Evolutionary conservation across 2,888 invertebrate genomes (phyloP), one percentile per base, ranked within the genome.

Genomic region (Pharmacophagus antenor): DNA sequence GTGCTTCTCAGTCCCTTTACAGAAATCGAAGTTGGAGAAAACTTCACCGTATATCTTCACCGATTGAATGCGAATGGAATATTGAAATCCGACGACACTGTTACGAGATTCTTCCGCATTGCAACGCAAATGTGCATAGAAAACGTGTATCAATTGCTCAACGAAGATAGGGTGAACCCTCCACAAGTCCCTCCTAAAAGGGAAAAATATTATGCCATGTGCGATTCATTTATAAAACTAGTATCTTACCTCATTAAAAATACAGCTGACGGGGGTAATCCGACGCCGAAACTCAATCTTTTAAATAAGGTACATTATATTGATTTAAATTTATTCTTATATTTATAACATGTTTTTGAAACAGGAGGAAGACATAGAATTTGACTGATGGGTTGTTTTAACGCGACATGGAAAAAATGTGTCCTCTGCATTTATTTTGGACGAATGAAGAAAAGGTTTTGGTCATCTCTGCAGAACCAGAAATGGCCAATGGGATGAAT

Each of bases 41-140:
- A 98, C 44, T 98, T 99, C 84, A 95, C 96, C 65, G 89, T 96
- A 67, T 99, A 99, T 84, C 98, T 99, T 3, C 97, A 97, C 75
- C 96, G 98, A 84, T 98, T 99, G 98, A 98, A 98, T 81, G 93
- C 96, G 82, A 73, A 85, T 48, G 88, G 99, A 4, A 98, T 99
- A 62, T 91, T 99, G 56, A 99, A 99, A 84, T 98, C 98, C 0
- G 99, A 99, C 78, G 99, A 99, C 77, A 92, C 98, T 74, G 98
- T 99, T 64, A 98, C 98, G 0, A 91, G 99, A 61, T 99, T 99
- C 91, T 99, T 99, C 92, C 94, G 99, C 47, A 94, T 99, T 63
- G 98, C 98, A 58, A 98, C 98, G 0, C 98, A 99, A 82, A 95
- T 98, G 92, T 99, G 99, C 83, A 96, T 99, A 2, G 98, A 99